phyloP scores from a whole-genome alignment of 2,113 vertebrate genomes.

The Motacilla tschutschensis region DNA sequence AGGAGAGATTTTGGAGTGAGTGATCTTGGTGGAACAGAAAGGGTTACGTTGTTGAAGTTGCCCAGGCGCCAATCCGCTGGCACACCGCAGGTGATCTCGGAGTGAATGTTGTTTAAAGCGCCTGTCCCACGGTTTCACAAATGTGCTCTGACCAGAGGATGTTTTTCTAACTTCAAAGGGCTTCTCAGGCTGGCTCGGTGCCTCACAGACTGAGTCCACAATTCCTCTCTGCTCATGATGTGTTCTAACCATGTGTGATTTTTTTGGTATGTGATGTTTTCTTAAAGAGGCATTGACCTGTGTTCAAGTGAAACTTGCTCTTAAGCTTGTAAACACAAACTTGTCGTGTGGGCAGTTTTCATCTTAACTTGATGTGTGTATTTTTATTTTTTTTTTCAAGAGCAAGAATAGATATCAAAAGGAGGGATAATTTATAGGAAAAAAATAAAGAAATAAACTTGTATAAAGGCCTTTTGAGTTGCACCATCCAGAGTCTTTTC shows the following conservation, averaged over 20 bases:
- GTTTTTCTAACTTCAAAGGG: conserved; percentile 67
- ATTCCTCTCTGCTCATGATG: conserved; percentile 49
- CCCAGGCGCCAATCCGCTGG: conserved; percentile 30
- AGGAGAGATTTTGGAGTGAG: background rate
- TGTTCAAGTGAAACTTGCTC: conserved; percentile 44
- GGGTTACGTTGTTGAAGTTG: background rate
- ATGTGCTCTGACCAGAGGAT: conserved; percentile 55
- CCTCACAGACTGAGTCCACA: conserved; percentile 65
- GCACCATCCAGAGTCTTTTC: background rate
- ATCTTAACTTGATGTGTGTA: background rate
- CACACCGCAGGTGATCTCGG: conserved; percentile 46
- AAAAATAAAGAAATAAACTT: background rate
- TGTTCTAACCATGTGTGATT: conserved; percentile 66
- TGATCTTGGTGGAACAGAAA: background rate
- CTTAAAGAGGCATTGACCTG: conserved; percentile 54
- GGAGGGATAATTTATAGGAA: conserved; percentile 24
- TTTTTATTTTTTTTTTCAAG: background rate
- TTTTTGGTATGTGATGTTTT: conserved; percentile 64
- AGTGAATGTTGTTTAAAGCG: conserved; percentile 70
- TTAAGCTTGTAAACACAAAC: conserved; percentile 60
- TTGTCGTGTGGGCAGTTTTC: conserved; percentile 40
- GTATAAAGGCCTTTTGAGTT: background rate
- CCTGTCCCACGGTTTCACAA: conserved; percentile 53
- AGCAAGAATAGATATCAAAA: conserved; percentile 57
- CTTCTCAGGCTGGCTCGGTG: conserved; percentile 58